phyloP scores from a whole-genome alignment of 1,140 invertebrate species.

The Lordiphosa collinella region DNA sequence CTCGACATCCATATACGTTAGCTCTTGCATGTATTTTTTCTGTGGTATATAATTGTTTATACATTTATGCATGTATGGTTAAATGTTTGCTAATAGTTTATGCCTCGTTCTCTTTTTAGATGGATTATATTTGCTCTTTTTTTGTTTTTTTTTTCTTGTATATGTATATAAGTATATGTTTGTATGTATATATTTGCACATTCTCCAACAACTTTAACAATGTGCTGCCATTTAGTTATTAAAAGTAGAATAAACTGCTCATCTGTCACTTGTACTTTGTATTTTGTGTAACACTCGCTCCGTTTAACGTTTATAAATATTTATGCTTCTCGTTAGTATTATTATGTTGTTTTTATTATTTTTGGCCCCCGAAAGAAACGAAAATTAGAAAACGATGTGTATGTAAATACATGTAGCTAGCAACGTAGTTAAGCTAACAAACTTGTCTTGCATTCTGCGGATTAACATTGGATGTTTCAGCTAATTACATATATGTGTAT shows the following conservation, averaged over 20 bases:
- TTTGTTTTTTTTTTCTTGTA: conserved; percentile 34
- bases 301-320: conserved; percentile 31
- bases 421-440: conserved; percentile 30
- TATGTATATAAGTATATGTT: conserved; percentile 28
- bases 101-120: conserved; percentile 19
- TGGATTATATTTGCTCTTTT: conserved; percentile 13
- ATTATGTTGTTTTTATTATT: conserved; percentile 20
- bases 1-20: conserved; percentile 58
- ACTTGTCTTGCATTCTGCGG: conserved; percentile 14
- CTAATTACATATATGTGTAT: conserved; percentile 17
- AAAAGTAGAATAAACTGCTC: conserved; percentile 25
- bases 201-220: conserved; percentile 70
- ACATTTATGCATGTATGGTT: conserved; percentile 54
- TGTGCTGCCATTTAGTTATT: conserved; percentile 47
- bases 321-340: conserved; percentile 27
- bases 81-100: conserved; percentile 47
- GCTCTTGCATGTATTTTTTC: conserved; percentile 41
- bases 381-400: conserved; percentile 47
- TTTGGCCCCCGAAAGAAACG: conserved; percentile 76
- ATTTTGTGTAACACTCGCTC: conserved; percentile 41
- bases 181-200: conserved; percentile 36
- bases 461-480: too few species aligned
- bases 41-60: conserved; percentile 40
- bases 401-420: conserved; percentile 55
- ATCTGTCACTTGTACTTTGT: conserved; percentile 40